Conservation (phyloP, 2,888 invertebrate genomes). For the Diaprepes abbreviatus region DNA sequence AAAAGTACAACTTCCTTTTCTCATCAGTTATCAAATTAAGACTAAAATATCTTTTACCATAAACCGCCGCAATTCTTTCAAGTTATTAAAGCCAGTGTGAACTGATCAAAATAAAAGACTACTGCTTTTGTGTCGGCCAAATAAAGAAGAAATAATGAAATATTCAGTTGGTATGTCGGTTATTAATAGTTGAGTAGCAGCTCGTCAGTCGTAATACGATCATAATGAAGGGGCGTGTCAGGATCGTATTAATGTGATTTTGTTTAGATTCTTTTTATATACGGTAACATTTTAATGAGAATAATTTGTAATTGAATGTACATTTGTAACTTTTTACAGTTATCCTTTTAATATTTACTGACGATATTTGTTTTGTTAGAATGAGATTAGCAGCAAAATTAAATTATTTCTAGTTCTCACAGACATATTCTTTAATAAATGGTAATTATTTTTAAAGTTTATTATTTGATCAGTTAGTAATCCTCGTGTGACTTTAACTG, state of each 20-base stretch:
- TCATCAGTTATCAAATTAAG: constrained; percentile 50
- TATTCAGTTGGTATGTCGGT: constrained; percentile 51
- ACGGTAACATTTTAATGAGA: constrained; percentile 25
- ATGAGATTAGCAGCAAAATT: constrained; percentile 8
- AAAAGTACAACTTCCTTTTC: constrained; percentile 47
- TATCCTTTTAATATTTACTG: constrained; percentile 27
- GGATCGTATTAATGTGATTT: constrained; percentile 42
- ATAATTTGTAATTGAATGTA: constrained; percentile 26
- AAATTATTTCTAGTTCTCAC: constrained; percentile 8
- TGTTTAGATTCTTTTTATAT: constrained; percentile 21
- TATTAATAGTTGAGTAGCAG: constrained; percentile 51
- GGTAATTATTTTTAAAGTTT: constrained; percentile 14
- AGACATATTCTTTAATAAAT: constrained; percentile 7
- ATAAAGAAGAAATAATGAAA: constrained; percentile 53
- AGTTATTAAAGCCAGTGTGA: constrained; percentile 53
- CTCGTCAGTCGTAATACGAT: constrained; percentile 49
- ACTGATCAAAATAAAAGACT: constrained; percentile 57
- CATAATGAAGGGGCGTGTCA: constrained; percentile 47
- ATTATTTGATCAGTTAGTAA: background rate
- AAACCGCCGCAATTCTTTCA: constrained; percentile 46
- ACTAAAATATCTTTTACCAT: constrained; percentile 48
- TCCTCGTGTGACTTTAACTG: background rate
- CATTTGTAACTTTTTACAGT: constrained; percentile 31
- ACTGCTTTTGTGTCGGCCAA: constrained; percentile 53
- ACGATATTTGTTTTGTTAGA: constrained; percentile 25